These are phyloP conservation scores for Suillia variegata DNA, from an alignment of 2,888 invertebrate genomes.

Conservation along the genomic window DNA sequence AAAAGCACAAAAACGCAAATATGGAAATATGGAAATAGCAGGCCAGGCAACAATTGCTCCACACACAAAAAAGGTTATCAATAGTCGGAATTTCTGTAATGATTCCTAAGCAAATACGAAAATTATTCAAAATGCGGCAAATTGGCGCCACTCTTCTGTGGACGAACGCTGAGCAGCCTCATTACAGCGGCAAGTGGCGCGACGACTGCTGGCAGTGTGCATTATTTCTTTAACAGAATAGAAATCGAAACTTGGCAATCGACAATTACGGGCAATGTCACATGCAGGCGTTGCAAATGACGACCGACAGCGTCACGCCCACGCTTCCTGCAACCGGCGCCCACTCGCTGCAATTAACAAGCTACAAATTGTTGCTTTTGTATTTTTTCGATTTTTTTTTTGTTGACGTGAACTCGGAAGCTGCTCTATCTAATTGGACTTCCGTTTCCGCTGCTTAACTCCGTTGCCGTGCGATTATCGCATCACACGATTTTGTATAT, in stretches of 20 bases:
- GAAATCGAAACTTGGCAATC: slow-evolving; percentile 19
- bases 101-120: slow-evolving; percentile 42
- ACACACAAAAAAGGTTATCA: neutral
- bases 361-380: no score
- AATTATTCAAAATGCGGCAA: slow-evolving; percentile 34
- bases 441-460: no score
- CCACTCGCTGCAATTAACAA: neutral
- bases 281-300: neutral
- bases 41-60: neutral
- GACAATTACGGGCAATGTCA: slow-evolving; percentile 16
- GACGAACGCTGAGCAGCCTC: neutral
- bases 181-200: neutral
- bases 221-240: no score
- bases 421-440: slow-evolving; percentile 56
- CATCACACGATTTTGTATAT: no score
- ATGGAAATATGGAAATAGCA: slow-evolving; percentile 4
- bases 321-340: neutral
- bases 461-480: slow-evolving; percentile 53
- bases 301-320: neutral
- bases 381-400: slow-evolving; percentile 1
- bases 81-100: neutral
- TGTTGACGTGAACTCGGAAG: slow-evolving; percentile 36
- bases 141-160: neutral
- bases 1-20: no score
- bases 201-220: no score